Conservation (phyloP, 1,140 invertebrate species). For the Brachionus sp. region DNA sequence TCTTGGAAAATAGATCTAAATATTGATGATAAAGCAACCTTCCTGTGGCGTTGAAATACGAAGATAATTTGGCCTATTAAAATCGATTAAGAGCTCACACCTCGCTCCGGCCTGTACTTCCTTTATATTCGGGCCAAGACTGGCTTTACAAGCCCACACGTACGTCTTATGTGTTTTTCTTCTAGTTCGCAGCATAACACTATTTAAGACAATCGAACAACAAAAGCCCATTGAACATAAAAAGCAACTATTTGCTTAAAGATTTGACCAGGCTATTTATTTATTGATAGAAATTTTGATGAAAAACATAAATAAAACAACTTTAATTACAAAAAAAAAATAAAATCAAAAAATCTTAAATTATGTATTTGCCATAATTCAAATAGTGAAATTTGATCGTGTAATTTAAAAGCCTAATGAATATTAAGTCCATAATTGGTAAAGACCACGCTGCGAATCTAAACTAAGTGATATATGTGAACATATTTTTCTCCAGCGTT, state of each 20-base stretch:
- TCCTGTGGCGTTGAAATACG: not conserved
- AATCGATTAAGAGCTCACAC: not conserved
- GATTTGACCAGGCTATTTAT: slow-evolving; percentile 6
- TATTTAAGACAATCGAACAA: not conserved
- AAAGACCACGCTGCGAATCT: not conserved
- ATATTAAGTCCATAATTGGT: not conserved
- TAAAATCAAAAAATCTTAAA: not conserved
- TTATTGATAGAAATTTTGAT: slow-evolving; percentile 5
- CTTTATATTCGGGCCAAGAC: not conserved
- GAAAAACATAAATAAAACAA: slow-evolving; percentile 11
- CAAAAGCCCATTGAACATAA: not conserved
- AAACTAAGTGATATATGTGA: not conserved
- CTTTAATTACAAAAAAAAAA: slow-evolving; percentile 10
- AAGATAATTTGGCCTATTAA: not conserved
- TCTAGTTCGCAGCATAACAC: not conserved
- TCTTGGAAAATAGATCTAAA: not conserved
- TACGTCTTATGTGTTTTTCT: not conserved
- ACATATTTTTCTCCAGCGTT: not conserved
- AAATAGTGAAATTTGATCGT: slow-evolving; percentile 4
- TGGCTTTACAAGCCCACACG: not conserved
- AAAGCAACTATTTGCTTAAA: not conserved
- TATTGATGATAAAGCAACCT: not conserved
- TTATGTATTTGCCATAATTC: slow-evolving; percentile 3
- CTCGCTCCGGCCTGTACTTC: not conserved
- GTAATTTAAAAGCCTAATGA: not conserved